Base-by-base conservation (phyloP, 2,113 vertebrate genomes). In the Cinclus cinclus region DNA sequence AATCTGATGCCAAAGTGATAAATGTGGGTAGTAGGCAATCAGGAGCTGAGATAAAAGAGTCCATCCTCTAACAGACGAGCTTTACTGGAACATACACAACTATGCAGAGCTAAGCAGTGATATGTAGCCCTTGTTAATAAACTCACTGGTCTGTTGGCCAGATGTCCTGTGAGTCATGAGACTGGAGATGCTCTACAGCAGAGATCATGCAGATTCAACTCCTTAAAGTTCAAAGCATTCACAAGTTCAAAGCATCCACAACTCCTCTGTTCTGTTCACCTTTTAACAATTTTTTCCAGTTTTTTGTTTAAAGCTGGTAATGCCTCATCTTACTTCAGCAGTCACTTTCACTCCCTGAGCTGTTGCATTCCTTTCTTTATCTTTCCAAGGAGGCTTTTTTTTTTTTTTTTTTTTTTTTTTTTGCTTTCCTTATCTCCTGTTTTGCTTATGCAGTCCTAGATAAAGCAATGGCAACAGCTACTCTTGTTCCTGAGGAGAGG, bases 201-300 rank as follows among this genome's bases (percentile, higher is more conserved):
- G 73, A 95, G 89, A 94, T 96, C 83, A 89, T 67, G 94, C 24
- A 86, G 94, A 90, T 67, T 74, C 91, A 84, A 73, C 60, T 93
- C 73, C 83, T 68, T 60, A 78, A 94, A 97, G 94, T 95, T 96
- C 95, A 97, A 97, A 97, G 92, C 73, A 75, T 67, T 85, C 81
- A 90, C 63, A 92, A 95, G 92, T 96, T 96, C 96, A 96, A 96
- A 96, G 96, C 75, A 73, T 80, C 75, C 68, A 55, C 64, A 90
- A 88, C 52, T 90, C 87, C 88, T 94, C 88, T 90, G 67, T 86
- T 94, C 83, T 77, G 37, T 67, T 89, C 88, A 94, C 79, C 86
- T 97, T 95, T 63, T 70, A 80, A 23, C 68, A 8, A 60, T 85
- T 93, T 89, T 80, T 78, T 10, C 46, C 52, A 52, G 47, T 70